Base-by-base conservation (phyloP, 2,888 invertebrate genomes). In the Amiota mariae region DNA sequence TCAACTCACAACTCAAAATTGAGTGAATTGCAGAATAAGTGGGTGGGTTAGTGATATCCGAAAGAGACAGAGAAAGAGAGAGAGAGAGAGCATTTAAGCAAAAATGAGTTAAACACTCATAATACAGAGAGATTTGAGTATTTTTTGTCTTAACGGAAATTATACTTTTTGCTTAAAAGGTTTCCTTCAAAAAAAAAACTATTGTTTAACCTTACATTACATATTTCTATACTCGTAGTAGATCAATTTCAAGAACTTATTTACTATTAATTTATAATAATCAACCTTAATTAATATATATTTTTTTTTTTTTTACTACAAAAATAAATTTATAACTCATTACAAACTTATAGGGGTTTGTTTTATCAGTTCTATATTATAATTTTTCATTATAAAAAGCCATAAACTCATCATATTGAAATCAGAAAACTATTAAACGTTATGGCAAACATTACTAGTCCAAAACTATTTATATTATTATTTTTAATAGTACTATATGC, bases 291-390 rank as follows among this genome's bases (percentile, higher is more conserved):
- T 36, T 4, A 2, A 36, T 36, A 36, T n/a, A n/a, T n/a, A n/a
- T n/a, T 36, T 36, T 2, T 6, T 36, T 0, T 36, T 36, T 6
- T 36, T 4, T 36, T 36, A 36, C 8, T 36, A 36, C n/a, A n/a
- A n/a, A n/a, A n/a, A n/a, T 36, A 6, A 36, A 36, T 36, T 36
- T 6, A 36, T 36, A 36, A 36, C 11, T 18, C n/a, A 51, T n/a
- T n/a, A 9, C 4, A 20, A 20, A 59, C 11, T 15, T 11, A 78
- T 80, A 71, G 72, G 79, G 80, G 79, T 20, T 9, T 18, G 9
- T 36, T 36, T 36, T 36, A 36, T 36, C 36, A 36, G 8, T 36
- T 36, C 3, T 36, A 36, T 36, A 4, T 36, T 36, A 6, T 36
- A 36, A 36, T 4, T n/a, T n/a, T n/a, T 46, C 11, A 0, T 11